Conservation (phyloP, 2,113 vertebrate species). For the Fukomys damarensis region DNA sequence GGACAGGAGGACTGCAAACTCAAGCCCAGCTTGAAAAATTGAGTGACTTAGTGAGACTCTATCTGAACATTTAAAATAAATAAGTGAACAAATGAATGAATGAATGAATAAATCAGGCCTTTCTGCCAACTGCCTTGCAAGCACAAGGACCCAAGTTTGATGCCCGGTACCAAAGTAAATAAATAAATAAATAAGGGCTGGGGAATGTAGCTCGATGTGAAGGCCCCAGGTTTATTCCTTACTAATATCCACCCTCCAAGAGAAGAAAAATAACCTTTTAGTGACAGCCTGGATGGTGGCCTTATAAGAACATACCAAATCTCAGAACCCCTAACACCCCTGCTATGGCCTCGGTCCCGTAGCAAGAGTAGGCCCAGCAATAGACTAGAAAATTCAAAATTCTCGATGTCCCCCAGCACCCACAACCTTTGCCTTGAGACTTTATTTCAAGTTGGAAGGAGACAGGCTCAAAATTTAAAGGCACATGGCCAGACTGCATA, state of each 20-base stretch:
- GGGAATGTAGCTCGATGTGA: not conserved
- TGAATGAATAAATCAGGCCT: not conserved
- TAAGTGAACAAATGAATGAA: not conserved
- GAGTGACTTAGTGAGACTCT: not conserved
- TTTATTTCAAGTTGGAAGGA: not conserved
- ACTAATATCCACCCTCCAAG: not conserved
- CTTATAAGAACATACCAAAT: not conserved
- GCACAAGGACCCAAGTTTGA: no score
- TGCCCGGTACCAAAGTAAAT: no score
- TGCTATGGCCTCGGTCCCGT: fast-evolving
- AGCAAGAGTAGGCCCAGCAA: not conserved
- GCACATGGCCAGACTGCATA: fast-evolving
- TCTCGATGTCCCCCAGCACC: not conserved
- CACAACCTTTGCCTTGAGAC: not conserved
- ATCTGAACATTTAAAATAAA: not conserved
- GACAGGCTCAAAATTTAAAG: not conserved
- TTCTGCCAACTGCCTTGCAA: no score
- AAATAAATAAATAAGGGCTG: not conserved
- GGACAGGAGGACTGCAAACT: not conserved
- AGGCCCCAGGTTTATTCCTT: not conserved
- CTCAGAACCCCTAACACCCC: not conserved
- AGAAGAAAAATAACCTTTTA: not conserved
- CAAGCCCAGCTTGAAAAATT: not conserved
- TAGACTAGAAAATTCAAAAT: not conserved
- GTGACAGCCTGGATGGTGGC: not conserved